Conservation (phyloP, 2,113 vertebrate genomes). For the Catharus fuscescens region DNA sequence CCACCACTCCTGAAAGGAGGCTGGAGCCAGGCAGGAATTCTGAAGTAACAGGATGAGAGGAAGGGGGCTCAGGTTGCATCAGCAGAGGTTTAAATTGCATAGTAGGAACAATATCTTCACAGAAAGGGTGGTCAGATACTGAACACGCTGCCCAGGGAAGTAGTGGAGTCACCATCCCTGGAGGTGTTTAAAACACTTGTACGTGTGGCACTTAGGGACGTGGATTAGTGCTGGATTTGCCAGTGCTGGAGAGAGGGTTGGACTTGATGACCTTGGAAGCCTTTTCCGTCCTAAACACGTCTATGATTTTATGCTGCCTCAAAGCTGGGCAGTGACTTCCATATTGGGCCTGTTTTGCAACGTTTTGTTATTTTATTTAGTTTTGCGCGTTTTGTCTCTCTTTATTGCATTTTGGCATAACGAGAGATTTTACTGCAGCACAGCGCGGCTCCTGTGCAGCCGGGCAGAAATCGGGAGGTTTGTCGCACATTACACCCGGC, state of each 20-base stretch:
- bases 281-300: background rate
- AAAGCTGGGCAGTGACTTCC: background rate
- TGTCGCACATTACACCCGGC: rapidly evolving
- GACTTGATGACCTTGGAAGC: background rate
- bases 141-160: background rate
- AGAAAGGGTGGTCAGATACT: background rate
- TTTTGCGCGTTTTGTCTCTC: background rate
- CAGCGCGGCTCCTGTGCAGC: background rate
- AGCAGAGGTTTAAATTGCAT: background rate
- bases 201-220: no score
- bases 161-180: background rate
- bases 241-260: background rate
- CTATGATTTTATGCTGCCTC: background rate
- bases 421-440: background rate
- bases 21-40: background rate
- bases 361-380: background rate
- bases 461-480: rapidly evolving
- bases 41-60: background rate
- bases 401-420: background rate
- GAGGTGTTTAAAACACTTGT: background rate
- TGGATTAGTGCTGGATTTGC: background rate
- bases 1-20: background rate
- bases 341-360: rapidly evolving
- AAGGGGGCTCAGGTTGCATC: background rate
- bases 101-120: background rate